Conservation (phyloP, 2,797 vertebrate species). For the Tadarida brasiliensis region DNA sequence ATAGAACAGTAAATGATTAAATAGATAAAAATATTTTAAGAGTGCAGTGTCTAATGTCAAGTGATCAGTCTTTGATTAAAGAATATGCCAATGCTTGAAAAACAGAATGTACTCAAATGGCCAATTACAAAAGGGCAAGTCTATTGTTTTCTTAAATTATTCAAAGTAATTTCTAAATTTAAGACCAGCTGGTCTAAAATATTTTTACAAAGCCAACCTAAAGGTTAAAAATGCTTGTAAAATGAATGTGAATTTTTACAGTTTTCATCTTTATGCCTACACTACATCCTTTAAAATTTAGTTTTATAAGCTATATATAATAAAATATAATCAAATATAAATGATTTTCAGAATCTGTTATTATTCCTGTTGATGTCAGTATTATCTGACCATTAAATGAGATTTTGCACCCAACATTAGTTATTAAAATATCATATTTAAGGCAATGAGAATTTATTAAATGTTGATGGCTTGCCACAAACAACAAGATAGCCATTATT, state of each 20-base stretch:
- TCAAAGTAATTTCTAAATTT: slow-evolving; percentile 39
- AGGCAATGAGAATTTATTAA: neutral
- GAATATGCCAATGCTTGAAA: slow-evolving; percentile 21
- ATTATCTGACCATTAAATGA: neutral
- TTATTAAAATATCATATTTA: slow-evolving; percentile 4
- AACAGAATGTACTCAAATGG: neutral
- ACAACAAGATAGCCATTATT: neutral
- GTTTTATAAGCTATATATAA: neutral
- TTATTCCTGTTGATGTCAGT: neutral
- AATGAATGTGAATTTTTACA: slow-evolving; percentile 19
- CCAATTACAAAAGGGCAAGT: slow-evolving; percentile 52
- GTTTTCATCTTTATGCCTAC: neutral
- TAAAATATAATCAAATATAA: neutral
- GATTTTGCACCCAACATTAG: slow-evolving; percentile 7
- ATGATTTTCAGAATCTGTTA: neutral
- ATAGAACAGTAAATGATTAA: slow-evolving; percentile 18
- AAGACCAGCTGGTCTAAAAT: slow-evolving; percentile 37
- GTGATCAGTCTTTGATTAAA: slow-evolving; percentile 9
- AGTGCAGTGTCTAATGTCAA: slow-evolving; percentile 3
- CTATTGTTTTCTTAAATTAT: slow-evolving; percentile 40
- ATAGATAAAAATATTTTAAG: slow-evolving; percentile 11
- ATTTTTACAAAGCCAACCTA: slow-evolving; percentile 26
- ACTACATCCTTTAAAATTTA: neutral
- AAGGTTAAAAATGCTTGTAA: slow-evolving; percentile 45
- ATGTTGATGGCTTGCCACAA: neutral